Evolutionary conservation across 2,888 invertebrate species (phyloP).

Genomic region (Schizotus pectinicornis): DNA sequence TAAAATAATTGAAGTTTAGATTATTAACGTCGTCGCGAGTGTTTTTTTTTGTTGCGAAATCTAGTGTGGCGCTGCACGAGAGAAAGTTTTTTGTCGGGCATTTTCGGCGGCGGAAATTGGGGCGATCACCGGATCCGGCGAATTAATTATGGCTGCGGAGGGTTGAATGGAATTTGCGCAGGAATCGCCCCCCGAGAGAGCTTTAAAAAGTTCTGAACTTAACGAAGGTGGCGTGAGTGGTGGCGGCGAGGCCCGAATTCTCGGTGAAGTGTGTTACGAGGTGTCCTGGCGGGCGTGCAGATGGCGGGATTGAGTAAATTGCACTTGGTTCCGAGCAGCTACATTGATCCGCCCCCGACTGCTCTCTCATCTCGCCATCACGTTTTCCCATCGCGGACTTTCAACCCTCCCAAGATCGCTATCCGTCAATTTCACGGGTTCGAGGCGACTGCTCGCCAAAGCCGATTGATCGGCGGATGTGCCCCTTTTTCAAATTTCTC

Average conservation of each 20-base stretch:
- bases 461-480: too few species aligned
- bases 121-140: too few species aligned
- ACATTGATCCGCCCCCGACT: slow-evolving; percentile 40
- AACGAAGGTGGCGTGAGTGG: slow-evolving; percentile 23
- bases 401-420: neutral
- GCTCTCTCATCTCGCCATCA: slow-evolving; percentile 24
- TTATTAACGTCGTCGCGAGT: too few species aligned
- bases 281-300: slow-evolving; percentile 38
- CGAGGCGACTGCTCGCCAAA: too few species aligned
- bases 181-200: slow-evolving; percentile 18
- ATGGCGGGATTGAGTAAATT: slow-evolving; percentile 36
- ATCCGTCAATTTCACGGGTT: too few species aligned
- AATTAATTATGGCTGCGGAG: slow-evolving; percentile 12
- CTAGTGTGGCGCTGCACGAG: too few species aligned
- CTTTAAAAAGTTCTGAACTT: slow-evolving; percentile 26
- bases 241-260: slow-evolving; percentile 23
- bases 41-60: too few species aligned
- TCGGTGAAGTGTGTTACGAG: slow-evolving; percentile 37
- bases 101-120: too few species aligned
- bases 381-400: slow-evolving; percentile 10
- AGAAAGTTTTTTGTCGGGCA: too few species aligned
- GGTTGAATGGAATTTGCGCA: slow-evolving; percentile 25
- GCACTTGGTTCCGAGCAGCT: slow-evolving; percentile 35
- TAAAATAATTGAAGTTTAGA: too few species aligned
- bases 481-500: too few species aligned